Evolutionary conservation across 2,888 invertebrate species (phyloP).

Genomic region (Cynaeus angustus): DNA sequence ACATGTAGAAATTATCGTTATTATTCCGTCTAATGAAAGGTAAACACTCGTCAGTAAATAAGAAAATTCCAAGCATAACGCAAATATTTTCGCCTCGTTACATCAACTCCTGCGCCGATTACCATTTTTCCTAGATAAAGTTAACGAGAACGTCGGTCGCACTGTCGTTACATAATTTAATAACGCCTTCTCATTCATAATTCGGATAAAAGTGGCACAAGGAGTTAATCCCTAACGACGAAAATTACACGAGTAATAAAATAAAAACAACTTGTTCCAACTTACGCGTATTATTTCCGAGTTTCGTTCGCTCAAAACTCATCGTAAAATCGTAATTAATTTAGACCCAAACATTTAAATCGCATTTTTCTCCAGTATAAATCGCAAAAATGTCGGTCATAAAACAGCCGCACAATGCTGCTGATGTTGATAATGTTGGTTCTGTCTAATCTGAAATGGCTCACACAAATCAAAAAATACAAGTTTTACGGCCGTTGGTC

Average conservation of each 20-base stretch:
- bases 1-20: no score
- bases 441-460: slow-evolving; percentile 35
- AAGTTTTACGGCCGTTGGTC: slow-evolving; percentile 37
- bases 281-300: slow-evolving; percentile 18
- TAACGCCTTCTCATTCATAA: slow-evolving; percentile 42
- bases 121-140: slow-evolving; percentile 9
- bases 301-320: slow-evolving; percentile 6
- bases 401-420: slow-evolving; percentile 21
- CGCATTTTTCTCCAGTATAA: slow-evolving; percentile 8
- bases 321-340: slow-evolving; percentile 19
- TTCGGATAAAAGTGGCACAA: slow-evolving; percentile 21
- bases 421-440: slow-evolving; percentile 32
- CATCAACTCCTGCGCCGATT: slow-evolving; percentile 2
- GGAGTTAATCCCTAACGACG: slow-evolving; percentile 21
- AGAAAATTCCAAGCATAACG: slow-evolving; percentile 7
- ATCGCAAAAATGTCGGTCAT: slow-evolving; percentile 1
- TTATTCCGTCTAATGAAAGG: no score
- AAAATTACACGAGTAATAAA: slow-evolving; percentile 23
- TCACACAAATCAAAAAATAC: slow-evolving; percentile 46
- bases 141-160: slow-evolving; percentile 24
- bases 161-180: slow-evolving; percentile 38
- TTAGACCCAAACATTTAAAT: slow-evolving; percentile 19
- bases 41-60: background rate
- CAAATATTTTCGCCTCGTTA: slow-evolving; percentile 7
- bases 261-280: slow-evolving; percentile 26